Evolutionary conservation across 2,797 vertebrate species (phyloP).

Genomic region (Emydoidea blandingii): DNA sequence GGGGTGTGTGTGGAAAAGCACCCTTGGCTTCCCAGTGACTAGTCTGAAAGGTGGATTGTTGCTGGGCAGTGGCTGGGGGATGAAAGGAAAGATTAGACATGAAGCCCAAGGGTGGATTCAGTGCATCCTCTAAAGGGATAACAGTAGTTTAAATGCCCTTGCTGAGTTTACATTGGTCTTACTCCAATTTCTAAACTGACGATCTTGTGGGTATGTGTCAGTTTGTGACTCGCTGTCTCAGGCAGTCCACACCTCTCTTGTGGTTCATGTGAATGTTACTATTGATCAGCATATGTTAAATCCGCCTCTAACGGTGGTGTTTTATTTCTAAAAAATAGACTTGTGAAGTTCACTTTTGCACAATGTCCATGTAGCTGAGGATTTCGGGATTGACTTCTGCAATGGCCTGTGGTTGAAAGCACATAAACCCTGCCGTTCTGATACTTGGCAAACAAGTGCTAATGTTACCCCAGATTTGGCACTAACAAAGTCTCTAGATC

Average conservation of each 20-base stretch:
- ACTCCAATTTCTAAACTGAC: neutral
- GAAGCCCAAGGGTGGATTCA: neutral
- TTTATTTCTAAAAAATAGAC: neutral
- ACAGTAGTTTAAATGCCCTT: neutral
- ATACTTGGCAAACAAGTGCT: neutral
- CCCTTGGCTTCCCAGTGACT: neutral
- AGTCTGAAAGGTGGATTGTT: neutral
- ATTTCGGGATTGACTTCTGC: neutral
- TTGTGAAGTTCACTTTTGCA: fast-evolving
- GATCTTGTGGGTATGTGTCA: neutral
- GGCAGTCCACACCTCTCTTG: neutral
- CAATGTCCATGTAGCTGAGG: neutral
- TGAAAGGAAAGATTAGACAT: neutral
- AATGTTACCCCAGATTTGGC: neutral
- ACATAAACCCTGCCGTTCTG: neutral
- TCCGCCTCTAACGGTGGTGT: fast-evolving
- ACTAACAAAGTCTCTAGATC: fast-evolving
- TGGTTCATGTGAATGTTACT: neutral
- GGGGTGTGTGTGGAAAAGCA: neutral
- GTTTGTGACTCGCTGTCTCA: neutral
- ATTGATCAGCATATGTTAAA: neutral
- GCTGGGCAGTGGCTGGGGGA: neutral
- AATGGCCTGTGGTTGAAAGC: neutral
- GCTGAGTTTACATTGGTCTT: neutral
- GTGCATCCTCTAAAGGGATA: neutral